Percentiles rank a stretch among this genome's conserved stretches.
Conservation (phyloP, 2,113 vertebrate species). For the Antigone vipio region DNA sequence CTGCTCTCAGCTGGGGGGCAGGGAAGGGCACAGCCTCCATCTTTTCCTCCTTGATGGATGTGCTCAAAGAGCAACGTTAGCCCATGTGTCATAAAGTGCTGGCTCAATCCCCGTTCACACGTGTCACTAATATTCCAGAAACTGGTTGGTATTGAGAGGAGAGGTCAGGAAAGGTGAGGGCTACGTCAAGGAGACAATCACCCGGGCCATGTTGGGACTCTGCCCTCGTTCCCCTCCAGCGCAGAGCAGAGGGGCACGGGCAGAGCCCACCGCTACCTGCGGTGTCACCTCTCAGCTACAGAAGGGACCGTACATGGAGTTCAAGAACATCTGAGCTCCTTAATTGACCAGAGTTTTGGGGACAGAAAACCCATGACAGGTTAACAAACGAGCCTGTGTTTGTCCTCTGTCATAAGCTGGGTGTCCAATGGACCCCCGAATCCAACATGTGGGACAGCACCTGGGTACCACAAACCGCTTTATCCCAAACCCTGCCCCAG, state of each 20-base stretch:
- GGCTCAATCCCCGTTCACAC: background rate
- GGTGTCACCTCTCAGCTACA: background rate
- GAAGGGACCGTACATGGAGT: background rate
- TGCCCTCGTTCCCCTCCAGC: fast-evolving
- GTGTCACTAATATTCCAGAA: background rate
- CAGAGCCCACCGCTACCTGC: background rate
- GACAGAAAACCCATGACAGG: background rate
- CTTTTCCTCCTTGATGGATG: background rate
- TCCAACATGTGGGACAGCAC: background rate
- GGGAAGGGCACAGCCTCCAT: background rate
- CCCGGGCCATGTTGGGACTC: background rate
- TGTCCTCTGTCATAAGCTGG: background rate
- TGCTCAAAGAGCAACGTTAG: background rate
- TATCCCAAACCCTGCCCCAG: background rate
- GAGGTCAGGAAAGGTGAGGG: background rate
- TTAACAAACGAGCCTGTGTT: background rate
- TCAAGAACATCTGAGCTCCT: background rate
- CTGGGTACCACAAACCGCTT: background rate
- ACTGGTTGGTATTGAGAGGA: fast-evolving
- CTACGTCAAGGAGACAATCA: background rate
- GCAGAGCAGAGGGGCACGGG: background rate
- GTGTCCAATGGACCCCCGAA: no score
- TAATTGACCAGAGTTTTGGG: background rate
- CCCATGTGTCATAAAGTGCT: fast-evolving
- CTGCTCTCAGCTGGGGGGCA: background rate